Evolutionary conservation across 1,140 invertebrate genomes (phyloP).

Genomic region (Apis laboriosa): DNA sequence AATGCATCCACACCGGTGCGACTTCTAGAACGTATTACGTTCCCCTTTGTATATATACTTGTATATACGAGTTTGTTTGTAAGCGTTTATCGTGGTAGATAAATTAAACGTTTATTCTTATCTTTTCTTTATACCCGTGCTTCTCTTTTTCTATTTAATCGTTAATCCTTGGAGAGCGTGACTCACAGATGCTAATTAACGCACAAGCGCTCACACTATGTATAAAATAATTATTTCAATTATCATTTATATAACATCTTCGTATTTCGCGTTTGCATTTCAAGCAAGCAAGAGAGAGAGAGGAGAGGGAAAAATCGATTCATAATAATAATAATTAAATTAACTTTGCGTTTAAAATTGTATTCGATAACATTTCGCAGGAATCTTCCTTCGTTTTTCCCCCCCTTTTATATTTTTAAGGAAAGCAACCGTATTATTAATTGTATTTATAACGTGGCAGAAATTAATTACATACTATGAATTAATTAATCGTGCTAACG

Average conservation of each 20-base stretch:
- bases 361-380: too few relatives aligned
- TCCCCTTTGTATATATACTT: background rate
- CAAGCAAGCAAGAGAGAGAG: background rate
- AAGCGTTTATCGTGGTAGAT: background rate
- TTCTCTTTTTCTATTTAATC: constrained; percentile 23
- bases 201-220: background rate
- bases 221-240: background rate
- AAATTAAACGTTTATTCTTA: constrained; percentile 38
- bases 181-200: constrained; percentile 21
- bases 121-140: background rate
- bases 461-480: background rate
- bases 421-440: background rate
- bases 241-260: background rate
- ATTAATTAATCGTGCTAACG: background rate
- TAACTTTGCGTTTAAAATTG: too few relatives aligned
- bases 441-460: background rate
- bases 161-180: constrained; percentile 17
- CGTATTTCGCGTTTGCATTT: too few relatives aligned
- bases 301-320: too few relatives aligned
- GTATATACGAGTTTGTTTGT: background rate
- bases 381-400: too few relatives aligned
- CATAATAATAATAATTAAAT: too few relatives aligned
- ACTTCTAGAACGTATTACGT: constrained; percentile 35
- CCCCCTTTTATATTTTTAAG: too few relatives aligned
- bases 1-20: constrained; percentile 12